Conservation (phyloP, 2,888 invertebrate species). For the Leptopilina myrica region DNA sequence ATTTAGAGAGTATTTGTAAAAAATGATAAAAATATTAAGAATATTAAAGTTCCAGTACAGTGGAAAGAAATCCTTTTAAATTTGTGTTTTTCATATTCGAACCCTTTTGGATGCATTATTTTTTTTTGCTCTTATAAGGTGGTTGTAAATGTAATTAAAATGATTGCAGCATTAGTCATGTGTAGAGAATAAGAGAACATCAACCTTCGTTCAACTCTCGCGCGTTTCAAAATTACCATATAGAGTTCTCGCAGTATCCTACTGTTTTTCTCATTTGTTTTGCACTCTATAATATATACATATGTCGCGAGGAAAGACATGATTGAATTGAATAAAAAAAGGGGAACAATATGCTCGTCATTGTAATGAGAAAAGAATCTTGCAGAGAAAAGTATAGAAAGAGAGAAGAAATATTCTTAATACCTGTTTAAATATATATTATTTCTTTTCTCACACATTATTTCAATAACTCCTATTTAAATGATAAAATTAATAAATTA, state of each 20-base stretch:
- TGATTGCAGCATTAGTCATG: slow-evolving; percentile 28
- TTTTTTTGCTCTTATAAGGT: not conserved
- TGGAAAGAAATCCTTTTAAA: not conserved
- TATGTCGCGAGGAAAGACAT: slow-evolving; percentile 15
- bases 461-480: too few species aligned
- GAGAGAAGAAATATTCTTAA: not conserved
- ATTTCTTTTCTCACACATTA: too few species aligned
- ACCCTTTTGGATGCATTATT: not conserved
- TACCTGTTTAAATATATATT: not conserved
- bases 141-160: slow-evolving; percentile 26
- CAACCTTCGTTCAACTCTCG: slow-evolving; percentile 30
- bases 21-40: not conserved
- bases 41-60: too few species aligned
- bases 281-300: not conserved
- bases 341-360: slow-evolving; percentile 8
- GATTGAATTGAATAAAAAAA: slow-evolving; percentile 28
- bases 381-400: not conserved
- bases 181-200: slow-evolving; percentile 19
- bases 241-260: slow-evolving; percentile 33
- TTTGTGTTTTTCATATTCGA: not conserved
- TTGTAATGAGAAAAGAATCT: slow-evolving; percentile 7
- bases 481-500: too few species aligned
- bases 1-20: too few species aligned
- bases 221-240: slow-evolving; percentile 29
- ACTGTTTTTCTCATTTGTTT: slow-evolving; percentile 32